Conservation (phyloP, 2,797 vertebrate genomes). For the Yasuhikotakia modesta region DNA sequence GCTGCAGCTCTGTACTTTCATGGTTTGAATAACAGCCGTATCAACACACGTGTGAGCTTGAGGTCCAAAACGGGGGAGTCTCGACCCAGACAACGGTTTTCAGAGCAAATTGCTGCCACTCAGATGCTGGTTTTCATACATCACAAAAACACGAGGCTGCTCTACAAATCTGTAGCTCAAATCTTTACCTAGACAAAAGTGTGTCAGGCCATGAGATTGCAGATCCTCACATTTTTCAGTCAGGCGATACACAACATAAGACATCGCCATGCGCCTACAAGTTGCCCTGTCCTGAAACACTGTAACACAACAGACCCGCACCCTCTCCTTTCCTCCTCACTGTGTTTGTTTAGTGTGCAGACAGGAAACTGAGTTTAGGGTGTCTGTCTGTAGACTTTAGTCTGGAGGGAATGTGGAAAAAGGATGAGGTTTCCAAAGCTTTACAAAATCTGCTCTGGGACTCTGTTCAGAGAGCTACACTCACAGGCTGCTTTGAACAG, state of each 20-base stretch:
- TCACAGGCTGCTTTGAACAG: constrained; percentile 36
- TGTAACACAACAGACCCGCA: constrained; percentile 55
- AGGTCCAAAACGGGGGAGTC: constrained; percentile 72
- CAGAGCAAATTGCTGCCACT: constrained; percentile 13
- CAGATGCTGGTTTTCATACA: background rate
- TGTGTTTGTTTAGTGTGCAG: constrained; percentile 52
- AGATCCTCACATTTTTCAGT: background rate
- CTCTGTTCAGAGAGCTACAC: constrained; percentile 51
- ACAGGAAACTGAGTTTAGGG: constrained; percentile 70
- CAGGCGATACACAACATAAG: background rate
- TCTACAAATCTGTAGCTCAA: background rate
- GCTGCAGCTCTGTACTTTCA: constrained; percentile 80
- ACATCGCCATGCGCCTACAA: background rate
- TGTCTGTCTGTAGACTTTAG: constrained; percentile 68
- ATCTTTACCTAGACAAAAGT: background rate
- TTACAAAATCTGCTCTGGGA: constrained; percentile 50
- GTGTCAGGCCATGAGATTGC: background rate
- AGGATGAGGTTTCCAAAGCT: constrained; percentile 68
- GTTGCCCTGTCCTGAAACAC: background rate
- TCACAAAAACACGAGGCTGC: background rate
- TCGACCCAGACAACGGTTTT: constrained; percentile 47
- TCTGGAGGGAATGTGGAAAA: constrained; percentile 71
- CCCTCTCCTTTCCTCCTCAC: constrained; percentile 19
- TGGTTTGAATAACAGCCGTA: constrained; percentile 78
- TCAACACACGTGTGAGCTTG: constrained; percentile 77